Conservation (phyloP, 92 coral and sea anemone genomes). For the Phenganax marumi region DNA sequence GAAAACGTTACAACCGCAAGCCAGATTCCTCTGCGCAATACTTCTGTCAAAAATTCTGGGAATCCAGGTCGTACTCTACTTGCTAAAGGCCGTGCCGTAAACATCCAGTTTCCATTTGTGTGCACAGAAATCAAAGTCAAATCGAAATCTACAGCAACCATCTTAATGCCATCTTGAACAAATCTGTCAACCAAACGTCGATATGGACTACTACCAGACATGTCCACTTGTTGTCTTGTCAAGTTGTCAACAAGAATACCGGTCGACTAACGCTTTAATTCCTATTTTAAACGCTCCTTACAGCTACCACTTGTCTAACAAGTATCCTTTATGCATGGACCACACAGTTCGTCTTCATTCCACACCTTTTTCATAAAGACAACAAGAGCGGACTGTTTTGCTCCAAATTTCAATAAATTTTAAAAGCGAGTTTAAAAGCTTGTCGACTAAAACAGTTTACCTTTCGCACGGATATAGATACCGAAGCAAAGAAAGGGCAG, state of each 20-base stretch:
- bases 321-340: too few relatives aligned
- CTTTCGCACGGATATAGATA: conserved; percentile 2
- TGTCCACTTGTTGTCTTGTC: not conserved
- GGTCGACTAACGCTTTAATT: not conserved
- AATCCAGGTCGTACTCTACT: conserved; percentile 87
- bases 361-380: too few relatives aligned
- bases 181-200: conserved; percentile 66
- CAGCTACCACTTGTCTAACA: too few relatives aligned
- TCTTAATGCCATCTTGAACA: conserved; percentile 64
- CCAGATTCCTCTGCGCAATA: conserved; percentile 59
- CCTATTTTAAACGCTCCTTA: not conserved
- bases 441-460: not conserved
- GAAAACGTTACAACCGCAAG: conserved; percentile 93
- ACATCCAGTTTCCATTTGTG: conserved; percentile 88
- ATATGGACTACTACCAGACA: conserved; percentile 49
- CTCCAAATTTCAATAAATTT: not conserved
- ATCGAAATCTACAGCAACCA: conserved; percentile 95
- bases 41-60: conserved; percentile 69
- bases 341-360: too few relatives aligned
- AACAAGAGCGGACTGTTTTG: not conserved
- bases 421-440: not conserved
- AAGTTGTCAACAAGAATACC: not conserved
- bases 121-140: conserved; percentile 81
- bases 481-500: not conserved
- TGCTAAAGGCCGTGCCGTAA: conserved; percentile 74